These are phyloP conservation scores for Paratrypauchen microcephalus DNA, from an alignment of 2,797 vertebrate genomes.

Conservation along the genomic window DNA sequence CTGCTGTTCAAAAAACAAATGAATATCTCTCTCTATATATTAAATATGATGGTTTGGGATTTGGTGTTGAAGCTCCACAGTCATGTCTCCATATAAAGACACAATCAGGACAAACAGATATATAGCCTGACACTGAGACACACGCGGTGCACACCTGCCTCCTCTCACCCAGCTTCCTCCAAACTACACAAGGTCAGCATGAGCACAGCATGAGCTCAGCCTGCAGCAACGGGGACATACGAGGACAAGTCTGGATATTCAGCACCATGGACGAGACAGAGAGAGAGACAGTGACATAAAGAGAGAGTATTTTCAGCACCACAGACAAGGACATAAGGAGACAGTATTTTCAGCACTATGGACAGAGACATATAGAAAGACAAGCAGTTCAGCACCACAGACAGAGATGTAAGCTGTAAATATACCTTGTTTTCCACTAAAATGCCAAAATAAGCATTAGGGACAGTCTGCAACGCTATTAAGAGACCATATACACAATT, in stretches of 20 bases:
- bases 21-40: no score
- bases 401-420: neutral
- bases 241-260: neutral
- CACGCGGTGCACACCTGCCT: neutral
- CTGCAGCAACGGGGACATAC: neutral
- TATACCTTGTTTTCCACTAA: no score
- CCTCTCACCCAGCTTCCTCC: neutral
- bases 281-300: no score
- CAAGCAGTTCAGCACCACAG: neutral
- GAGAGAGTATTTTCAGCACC: neutral
- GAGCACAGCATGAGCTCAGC: constrained; percentile 7
- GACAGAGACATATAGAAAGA: neutral
- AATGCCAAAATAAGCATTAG: no score
- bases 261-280: neutral
- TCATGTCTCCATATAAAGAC: neutral
- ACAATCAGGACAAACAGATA: neutral
- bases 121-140: neutral
- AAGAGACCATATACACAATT: no score
- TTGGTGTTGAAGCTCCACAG: neutral
- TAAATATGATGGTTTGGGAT: no score
- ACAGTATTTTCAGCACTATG: neutral
- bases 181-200: constrained; percentile 1
- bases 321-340: no score
- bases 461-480: no score
- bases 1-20: no score